phyloP scores from a whole-genome alignment of 2,888 invertebrate genomes.

The Cistogaster globosa region DNA sequence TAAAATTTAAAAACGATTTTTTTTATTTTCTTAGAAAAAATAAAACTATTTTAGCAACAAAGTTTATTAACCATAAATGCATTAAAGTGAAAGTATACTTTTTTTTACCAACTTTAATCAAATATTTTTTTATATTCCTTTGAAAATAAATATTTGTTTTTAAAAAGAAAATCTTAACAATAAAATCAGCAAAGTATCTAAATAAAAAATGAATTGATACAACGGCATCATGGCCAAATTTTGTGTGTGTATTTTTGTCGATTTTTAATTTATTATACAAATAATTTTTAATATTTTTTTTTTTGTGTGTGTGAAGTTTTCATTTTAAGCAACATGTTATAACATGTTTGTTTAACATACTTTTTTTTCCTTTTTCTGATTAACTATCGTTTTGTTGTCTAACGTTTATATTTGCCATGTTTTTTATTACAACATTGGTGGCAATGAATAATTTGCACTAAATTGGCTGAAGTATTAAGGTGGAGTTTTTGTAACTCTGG shows the following conservation, averaged over 20 bases:
- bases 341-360: slow-evolving; percentile 30
- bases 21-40: neutral
- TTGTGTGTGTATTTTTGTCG: neutral
- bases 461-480: too few relatives aligned
- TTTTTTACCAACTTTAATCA: neutral
- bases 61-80: slow-evolving; percentile 66
- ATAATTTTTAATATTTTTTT: slow-evolving; percentile 25
- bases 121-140: slow-evolving; percentile 9
- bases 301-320: neutral
- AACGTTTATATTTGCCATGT: neutral
- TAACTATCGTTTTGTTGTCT: neutral
- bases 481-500: too few relatives aligned
- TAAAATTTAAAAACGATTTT: slow-evolving; percentile 6
- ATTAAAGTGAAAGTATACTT: slow-evolving; percentile 71
- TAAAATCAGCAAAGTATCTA: neutral
- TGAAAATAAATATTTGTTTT: slow-evolving; percentile 41
- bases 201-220: slow-evolving; percentile 23
- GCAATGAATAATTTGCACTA: too few relatives aligned
- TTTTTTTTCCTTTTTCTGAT: slow-evolving; percentile 2
- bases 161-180: slow-evolving; percentile 25
- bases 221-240: slow-evolving; percentile 17
- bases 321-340: slow-evolving; percentile 19
- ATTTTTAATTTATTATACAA: neutral
- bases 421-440: neutral
- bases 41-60: slow-evolving; percentile 5